These are phyloP conservation scores for Gracilinanus agilis DNA, from an alignment of 2,113 vertebrate species.

Conservation along the genomic window DNA sequence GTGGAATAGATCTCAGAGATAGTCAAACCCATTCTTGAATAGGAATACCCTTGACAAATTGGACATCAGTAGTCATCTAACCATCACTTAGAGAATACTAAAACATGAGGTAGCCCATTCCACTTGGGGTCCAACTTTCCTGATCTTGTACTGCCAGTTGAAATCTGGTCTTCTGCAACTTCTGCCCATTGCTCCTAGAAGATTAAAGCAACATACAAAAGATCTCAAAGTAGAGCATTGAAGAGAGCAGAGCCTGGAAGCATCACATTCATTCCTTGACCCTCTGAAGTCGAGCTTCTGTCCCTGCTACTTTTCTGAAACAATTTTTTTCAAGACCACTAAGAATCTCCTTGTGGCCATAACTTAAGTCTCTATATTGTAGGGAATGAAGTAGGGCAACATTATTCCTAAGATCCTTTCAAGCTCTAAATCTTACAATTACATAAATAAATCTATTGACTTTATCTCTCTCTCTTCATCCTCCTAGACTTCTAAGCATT, in stretches of 20 bases:
- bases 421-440: neutral
- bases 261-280: neutral
- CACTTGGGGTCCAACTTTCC: too few species aligned
- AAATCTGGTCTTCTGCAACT: neutral
- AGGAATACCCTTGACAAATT: neutral
- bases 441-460: neutral
- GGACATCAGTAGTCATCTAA: neutral
- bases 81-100: neutral
- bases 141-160: too few species aligned
- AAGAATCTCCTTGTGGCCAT: neutral
- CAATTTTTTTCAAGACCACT: neutral
- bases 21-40: neutral
- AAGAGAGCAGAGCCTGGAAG: neutral
- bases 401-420: neutral
- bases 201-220: neutral
- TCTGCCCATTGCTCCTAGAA: neutral
- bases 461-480: neutral
- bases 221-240: neutral
- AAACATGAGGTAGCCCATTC: neutral
- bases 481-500: neutral
- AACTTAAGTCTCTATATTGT: neutral
- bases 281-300: neutral
- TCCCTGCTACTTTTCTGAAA: neutral
- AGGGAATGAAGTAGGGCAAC: neutral
- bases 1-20: neutral